These are phyloP conservation scores for Tricholaema leucomelas DNA, from an alignment of 2,113 vertebrate genomes.

Conservation along the genomic window DNA sequence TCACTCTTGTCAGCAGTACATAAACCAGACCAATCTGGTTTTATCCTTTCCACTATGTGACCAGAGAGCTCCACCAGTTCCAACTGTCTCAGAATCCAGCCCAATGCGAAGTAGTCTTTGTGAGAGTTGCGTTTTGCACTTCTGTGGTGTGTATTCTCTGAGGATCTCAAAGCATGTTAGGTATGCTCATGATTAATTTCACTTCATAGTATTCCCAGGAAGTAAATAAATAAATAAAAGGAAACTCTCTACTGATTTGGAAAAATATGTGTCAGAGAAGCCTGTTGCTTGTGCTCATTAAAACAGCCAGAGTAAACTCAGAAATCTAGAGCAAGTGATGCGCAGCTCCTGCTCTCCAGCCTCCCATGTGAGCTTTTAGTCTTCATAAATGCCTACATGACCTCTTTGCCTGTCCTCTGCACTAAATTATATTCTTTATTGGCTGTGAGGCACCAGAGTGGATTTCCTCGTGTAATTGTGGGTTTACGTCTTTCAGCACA, in stretches of 20 bases:
- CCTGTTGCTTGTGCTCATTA: not conserved
- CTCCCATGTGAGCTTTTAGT: not conserved
- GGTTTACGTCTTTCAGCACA: not conserved
- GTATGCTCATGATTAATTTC: not conserved
- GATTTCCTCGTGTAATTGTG: not conserved
- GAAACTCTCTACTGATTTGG: not conserved
- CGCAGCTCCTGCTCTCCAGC: not conserved
- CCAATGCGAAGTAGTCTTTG: not conserved
- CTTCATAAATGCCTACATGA: not conserved
- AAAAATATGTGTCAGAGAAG: not conserved
- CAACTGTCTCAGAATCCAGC: not conserved
- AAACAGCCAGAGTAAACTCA: not conserved
- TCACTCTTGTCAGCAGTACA: constrained; percentile 16
- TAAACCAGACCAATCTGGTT: not conserved
- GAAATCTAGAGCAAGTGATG: fast-evolving
- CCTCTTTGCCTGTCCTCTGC: not conserved
- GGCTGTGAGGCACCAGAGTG: not conserved
- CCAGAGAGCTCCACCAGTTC: not conserved
- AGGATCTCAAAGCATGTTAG: not conserved
- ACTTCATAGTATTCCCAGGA: not conserved
- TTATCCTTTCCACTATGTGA: not conserved
- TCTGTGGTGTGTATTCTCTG: not conserved
- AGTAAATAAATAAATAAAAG: not conserved
- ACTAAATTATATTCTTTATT: not conserved
- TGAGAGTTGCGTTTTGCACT: not conserved